phyloP scores from a whole-genome alignment of 2,797 vertebrate species.

The Apogon talboti region DNA sequence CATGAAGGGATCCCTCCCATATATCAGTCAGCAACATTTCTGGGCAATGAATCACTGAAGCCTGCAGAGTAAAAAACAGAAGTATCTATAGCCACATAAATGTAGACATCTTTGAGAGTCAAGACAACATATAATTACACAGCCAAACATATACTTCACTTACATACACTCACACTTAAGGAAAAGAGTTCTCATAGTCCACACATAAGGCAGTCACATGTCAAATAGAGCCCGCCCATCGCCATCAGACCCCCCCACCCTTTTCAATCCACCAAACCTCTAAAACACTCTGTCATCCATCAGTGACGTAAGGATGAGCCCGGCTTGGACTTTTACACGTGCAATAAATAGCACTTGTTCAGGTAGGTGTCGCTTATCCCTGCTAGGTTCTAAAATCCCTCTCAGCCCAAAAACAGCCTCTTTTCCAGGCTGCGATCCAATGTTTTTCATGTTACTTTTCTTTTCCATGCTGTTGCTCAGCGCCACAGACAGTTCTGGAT shows the following conservation, averaged over 20 bases:
- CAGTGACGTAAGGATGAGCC: constrained; percentile 41
- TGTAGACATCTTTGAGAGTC: constrained; percentile 5
- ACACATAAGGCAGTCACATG: background rate
- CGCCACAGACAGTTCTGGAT: constrained; percentile 41
- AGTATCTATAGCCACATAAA: background rate
- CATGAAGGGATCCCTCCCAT: constrained; percentile 21
- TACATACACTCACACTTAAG: no score
- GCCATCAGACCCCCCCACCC: no score
- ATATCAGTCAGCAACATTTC: constrained; percentile 10
- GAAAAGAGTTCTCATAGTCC: no score
- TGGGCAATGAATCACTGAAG: constrained; percentile 23
- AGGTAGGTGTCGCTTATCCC: constrained; percentile 56
- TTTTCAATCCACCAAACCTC: constrained; percentile 42
- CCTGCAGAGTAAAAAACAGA: background rate
- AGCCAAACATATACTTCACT: constrained; percentile 17
- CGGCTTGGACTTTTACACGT: constrained; percentile 45
- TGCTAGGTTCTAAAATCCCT: constrained; percentile 49
- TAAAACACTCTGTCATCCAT: constrained; percentile 40
- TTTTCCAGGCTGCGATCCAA: constrained; percentile 64
- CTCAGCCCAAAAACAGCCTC: constrained; percentile 47
- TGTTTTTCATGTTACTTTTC: constrained; percentile 54
- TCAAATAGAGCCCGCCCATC: background rate
- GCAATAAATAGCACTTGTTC: constrained; percentile 48
- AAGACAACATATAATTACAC: constrained; percentile 24
- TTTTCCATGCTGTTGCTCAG: constrained; percentile 58